These are phyloP conservation scores for Pelobates cultripes DNA, from an alignment of 2,797 vertebrate genomes.

Conservation along the genomic window DNA sequence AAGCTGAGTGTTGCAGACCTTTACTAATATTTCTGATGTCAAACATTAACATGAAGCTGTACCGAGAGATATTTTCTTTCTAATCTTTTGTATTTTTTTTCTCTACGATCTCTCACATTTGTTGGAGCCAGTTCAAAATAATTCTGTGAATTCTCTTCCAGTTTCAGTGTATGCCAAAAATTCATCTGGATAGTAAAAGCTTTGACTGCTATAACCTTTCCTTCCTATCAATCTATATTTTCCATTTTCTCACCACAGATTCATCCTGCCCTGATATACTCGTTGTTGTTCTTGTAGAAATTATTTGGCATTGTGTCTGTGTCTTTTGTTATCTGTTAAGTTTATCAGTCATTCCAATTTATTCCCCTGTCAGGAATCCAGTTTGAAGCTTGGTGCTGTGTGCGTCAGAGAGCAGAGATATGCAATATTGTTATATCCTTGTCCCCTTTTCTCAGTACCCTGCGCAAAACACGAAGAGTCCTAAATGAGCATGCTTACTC, in stretches of 20 bases:
- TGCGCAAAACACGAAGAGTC: too few relatives aligned
- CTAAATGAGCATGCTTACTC: too few relatives aligned
- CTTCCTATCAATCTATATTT: constrained; percentile 5
- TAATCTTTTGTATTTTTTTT: not conserved
- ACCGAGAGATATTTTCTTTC: not conserved
- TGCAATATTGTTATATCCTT: too few relatives aligned
- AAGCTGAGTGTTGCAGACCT: not conserved
- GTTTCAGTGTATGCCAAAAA: not conserved
- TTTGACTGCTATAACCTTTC: not conserved
- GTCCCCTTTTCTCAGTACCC: too few relatives aligned
- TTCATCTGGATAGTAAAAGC: not conserved
- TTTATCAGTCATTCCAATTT: too few relatives aligned
- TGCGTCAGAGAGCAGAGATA: too few relatives aligned
- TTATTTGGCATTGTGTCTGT: not conserved
- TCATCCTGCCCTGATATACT: not conserved
- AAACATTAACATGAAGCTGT: too few relatives aligned
- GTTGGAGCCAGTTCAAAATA: not conserved
- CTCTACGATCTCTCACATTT: not conserved
- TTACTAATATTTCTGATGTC: not conserved
- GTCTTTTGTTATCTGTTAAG: too few relatives aligned
- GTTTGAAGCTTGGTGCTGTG: too few relatives aligned
- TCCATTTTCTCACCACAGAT: constrained; percentile 8
- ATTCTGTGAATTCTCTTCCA: not conserved
- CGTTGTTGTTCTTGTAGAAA: not conserved
- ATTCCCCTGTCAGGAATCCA: too few relatives aligned